Conservation (phyloP, 2,888 invertebrate genomes). For the Habrosyne pyritoides region DNA sequence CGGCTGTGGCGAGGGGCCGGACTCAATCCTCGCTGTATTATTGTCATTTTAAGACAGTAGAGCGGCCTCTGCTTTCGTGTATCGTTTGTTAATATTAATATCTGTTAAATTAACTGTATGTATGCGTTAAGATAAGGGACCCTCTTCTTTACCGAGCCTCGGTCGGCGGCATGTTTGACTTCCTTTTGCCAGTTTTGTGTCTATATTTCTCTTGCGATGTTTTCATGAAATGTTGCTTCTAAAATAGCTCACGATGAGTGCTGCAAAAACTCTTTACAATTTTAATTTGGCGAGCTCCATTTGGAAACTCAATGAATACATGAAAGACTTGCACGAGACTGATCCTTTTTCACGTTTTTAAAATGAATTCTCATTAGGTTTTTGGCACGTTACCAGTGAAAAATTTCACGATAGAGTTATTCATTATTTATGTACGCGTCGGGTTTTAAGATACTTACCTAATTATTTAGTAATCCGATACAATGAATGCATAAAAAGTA, state of each 20-base stretch:
- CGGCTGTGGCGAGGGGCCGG: conserved; percentile 81
- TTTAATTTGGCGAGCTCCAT: not conserved
- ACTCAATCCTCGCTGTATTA: conserved; percentile 69
- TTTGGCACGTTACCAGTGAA: not conserved
- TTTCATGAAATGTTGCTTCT: not conserved
- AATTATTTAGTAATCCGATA: no score
- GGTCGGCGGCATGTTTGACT: conserved; percentile 81
- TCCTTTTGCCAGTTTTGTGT: conserved; percentile 72
- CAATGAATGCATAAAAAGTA: not conserved
- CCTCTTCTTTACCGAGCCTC: conserved; percentile 76
- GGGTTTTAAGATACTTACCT: no score
- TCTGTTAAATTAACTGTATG: conserved; percentile 82
- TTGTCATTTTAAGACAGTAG: conserved; percentile 61
- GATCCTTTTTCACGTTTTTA: not conserved
- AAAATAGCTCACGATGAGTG: not conserved
- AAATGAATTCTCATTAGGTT: not conserved
- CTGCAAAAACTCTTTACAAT: not conserved
- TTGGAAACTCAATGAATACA: not conserved
- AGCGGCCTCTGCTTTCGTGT: conserved; percentile 81
- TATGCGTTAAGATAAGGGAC: conserved; percentile 83
- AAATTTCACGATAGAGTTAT: not conserved
- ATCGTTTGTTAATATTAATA: conserved; percentile 81
- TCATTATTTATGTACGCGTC: not conserved
- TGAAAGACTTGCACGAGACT: not conserved
- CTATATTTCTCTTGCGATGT: not conserved